Evolutionary conservation across 1,140 invertebrate species (phyloP), one percentile per base, ranked within the genome.

Genomic region (Hycleus phaleratus): DNA sequence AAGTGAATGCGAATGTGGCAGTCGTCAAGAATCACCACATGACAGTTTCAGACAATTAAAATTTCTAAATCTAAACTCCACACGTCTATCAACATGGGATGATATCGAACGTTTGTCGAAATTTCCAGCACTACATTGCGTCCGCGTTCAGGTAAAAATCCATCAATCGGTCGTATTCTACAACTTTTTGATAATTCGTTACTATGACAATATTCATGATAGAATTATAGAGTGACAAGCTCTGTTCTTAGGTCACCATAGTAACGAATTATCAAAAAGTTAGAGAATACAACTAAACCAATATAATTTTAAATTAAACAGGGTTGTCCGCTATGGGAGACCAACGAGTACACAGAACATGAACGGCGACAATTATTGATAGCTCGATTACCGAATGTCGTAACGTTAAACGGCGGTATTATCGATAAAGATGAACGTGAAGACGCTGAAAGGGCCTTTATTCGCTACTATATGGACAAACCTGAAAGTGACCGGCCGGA

Each of bases 361-460:
- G 90, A 94, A 73, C 77, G 92, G 56, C 77, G 89, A 24, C 86
- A 93, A 70, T 76, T 95, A 39, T 72, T 95, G 38, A 90, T 97
- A 53, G 93, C 93, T 2, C 79, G 93, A 52, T 74, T 96, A 53
- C 91, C 92, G 42, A 90, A 88, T 70, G 85, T 95, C 18, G 79
- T 82, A 60, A 88, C 86, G 46, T 75, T 97, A 8, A 97, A 96
- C 76, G 90, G 90, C 47, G 93, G 93, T 12, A 42, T 82, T 26
- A 91, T 96, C 64, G 83, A 83, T 32, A 79, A 79, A 0, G 86
- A 91, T 65, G 92, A 95, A 71, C 79, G 93, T 55, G 90, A 94
- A 74, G 89, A 93, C 69, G 88, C 93, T n/a, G 93, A 97, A 71
- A 78, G 93, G 56, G 91, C 91, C 63, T 96, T 95, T 75, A 91